Conservation (phyloP, 1,140 invertebrate species). For the Euborellia annulipes region DNA sequence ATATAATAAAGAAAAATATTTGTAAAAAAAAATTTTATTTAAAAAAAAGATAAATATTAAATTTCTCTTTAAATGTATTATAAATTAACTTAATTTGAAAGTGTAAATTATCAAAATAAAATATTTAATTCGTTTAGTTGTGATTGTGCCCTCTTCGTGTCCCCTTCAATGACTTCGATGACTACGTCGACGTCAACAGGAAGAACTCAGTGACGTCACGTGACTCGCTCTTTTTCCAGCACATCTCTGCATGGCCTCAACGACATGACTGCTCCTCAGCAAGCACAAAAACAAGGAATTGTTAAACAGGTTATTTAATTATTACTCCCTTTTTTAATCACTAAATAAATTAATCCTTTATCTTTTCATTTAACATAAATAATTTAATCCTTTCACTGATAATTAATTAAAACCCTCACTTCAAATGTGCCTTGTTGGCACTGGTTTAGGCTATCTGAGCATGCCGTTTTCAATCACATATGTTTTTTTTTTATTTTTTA, state of each 20-base stretch:
- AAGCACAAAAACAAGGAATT: slow-evolving; percentile 30
- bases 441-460: not conserved
- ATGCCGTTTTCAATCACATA: slow-evolving; percentile 6
- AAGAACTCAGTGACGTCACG: slow-evolving; percentile 8
- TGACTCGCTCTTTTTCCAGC: slow-evolving; percentile 5
- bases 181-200: not conserved
- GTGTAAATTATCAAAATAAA: too few species aligned
- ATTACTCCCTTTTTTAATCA: not conserved
- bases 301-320: slow-evolving; percentile 35
- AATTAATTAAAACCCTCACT: not conserved
- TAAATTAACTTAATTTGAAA: too few species aligned
- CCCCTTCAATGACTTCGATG: too few species aligned
- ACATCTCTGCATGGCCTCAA: slow-evolving; percentile 11
- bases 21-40: too few species aligned
- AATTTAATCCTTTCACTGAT: not conserved
- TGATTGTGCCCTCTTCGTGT: too few species aligned
- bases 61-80: too few species aligned
- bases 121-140: too few species aligned
- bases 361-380: not conserved
- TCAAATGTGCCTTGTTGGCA: slow-evolving; percentile 6
- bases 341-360: not conserved
- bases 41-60: too few species aligned
- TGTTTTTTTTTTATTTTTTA: slow-evolving; percentile 26
- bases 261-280: slow-evolving; percentile 31
- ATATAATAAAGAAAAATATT: too few species aligned